These are phyloP conservation scores for Steatornis caripensis DNA, from an alignment of 2,113 vertebrate genomes.

Conservation along the genomic window DNA sequence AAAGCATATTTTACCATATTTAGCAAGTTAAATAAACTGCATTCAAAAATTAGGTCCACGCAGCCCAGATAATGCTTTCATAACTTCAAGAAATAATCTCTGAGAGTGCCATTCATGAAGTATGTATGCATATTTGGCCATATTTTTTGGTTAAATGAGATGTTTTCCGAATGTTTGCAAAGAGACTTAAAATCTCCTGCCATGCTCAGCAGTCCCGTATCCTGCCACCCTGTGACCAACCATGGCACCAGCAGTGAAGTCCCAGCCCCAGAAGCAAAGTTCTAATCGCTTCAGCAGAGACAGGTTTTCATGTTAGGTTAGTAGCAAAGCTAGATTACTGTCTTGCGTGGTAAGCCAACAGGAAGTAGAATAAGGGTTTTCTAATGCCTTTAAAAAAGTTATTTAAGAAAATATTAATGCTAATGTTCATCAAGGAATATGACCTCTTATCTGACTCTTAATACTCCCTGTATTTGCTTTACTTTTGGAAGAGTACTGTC, in stretches of 20 bases:
- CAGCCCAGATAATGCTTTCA: not conserved
- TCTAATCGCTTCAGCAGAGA: not conserved
- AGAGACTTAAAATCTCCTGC: not conserved
- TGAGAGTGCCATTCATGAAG: not conserved
- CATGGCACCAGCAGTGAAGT: not conserved
- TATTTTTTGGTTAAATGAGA: not conserved
- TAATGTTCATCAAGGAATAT: not conserved
- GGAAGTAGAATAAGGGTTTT: not conserved
- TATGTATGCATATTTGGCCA: not conserved
- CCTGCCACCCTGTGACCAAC: not conserved
- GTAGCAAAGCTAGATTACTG: not conserved
- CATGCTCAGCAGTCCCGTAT: not conserved
- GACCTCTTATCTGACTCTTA: not conserved
- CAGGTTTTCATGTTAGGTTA: not conserved
- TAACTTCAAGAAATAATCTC: not conserved
- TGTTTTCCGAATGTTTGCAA: not conserved
- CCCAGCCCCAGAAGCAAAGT: not conserved
- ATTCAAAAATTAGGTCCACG: not conserved
- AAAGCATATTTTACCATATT: not conserved
- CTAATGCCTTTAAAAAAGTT: not conserved
- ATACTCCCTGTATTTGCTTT: conserved; percentile 5
- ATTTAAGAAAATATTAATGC: not conserved
- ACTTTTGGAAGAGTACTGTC: not conserved
- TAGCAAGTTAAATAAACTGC: not conserved
- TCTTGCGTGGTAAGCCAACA: not conserved